Evolutionary conservation across 2,797 vertebrate genomes (phyloP).

Genomic region (Hoplostethus mediterraneus): DNA sequence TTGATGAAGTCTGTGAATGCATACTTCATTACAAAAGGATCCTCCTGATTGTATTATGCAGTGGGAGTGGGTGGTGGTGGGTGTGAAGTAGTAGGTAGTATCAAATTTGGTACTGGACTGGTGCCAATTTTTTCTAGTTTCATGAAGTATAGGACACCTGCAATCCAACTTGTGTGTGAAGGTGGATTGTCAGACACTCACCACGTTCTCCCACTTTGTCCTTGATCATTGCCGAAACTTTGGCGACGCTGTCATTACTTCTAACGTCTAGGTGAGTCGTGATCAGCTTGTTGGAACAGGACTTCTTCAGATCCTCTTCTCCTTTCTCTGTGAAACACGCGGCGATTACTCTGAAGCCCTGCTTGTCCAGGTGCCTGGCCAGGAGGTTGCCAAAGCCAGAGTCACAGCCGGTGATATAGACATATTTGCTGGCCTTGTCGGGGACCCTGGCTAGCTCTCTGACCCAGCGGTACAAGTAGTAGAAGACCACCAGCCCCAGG

Average conservation of each 20-base stretch:
- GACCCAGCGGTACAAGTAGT: conserved; percentile 81
- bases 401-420: conserved; percentile 87
- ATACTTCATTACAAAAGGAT: no score
- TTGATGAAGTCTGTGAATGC: no score
- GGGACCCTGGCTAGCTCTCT: conserved; percentile 77
- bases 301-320: conserved; percentile 83
- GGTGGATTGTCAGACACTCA: conserved; percentile 39
- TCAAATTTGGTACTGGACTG: no score
- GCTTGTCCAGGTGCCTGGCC: conserved; percentile 79
- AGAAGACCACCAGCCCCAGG: conserved; percentile 71
- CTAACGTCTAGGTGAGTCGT: conserved; percentile 78
- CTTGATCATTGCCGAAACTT: conserved; percentile 75
- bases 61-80: no score
- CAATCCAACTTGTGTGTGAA: no score
- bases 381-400: conserved; percentile 82
- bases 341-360: conserved; percentile 82
- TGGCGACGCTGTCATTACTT: conserved; percentile 76
- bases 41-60: no score
- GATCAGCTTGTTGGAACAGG: conserved; percentile 75
- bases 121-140: no score
- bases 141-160: no score
- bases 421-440: conserved; percentile 77
- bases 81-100: no score
- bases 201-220: conserved; percentile 74
- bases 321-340: conserved; percentile 82